Evolutionary conservation across 2,888 invertebrate genomes (phyloP).

Genomic region (Exephanes ischioxanthus): DNA sequence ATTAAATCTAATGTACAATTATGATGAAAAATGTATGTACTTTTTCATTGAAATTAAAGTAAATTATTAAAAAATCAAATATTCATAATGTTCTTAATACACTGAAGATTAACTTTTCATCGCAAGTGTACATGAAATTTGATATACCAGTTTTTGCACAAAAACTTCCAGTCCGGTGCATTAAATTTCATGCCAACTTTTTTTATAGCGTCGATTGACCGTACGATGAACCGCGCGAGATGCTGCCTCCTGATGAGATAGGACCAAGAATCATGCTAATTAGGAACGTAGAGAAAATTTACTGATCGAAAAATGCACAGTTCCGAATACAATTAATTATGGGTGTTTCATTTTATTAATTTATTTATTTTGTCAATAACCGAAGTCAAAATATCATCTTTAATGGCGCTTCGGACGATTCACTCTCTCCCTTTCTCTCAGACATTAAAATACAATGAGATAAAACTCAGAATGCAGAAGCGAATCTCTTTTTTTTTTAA

Average conservation of each 20-base stretch:
- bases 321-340: not conserved
- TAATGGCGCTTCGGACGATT: not conserved
- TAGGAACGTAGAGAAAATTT: not conserved
- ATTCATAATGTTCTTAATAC: too few species aligned
- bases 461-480: constrained; percentile 34
- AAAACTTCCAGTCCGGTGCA: too few species aligned
- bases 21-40: too few species aligned
- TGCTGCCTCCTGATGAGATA: too few species aligned
- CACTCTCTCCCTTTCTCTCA: not conserved
- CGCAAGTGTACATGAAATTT: too few species aligned
- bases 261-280: not conserved
- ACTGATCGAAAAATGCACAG: not conserved
- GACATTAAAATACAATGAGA: constrained; percentile 19
- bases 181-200: too few species aligned
- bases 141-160: too few species aligned
- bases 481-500: constrained; percentile 25
- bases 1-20: too few species aligned
- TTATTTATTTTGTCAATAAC: not conserved
- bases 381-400: constrained; percentile 25
- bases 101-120: too few species aligned
- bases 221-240: too few species aligned
- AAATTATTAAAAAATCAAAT: too few species aligned
- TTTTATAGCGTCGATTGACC: not conserved
- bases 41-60: too few species aligned
- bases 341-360: not conserved